A percentile compares a stretch with the other conserved stretches of the same genome.
phyloP scores from a whole-genome alignment of 2,888 invertebrate species.

The Phortica okadai region DNA sequence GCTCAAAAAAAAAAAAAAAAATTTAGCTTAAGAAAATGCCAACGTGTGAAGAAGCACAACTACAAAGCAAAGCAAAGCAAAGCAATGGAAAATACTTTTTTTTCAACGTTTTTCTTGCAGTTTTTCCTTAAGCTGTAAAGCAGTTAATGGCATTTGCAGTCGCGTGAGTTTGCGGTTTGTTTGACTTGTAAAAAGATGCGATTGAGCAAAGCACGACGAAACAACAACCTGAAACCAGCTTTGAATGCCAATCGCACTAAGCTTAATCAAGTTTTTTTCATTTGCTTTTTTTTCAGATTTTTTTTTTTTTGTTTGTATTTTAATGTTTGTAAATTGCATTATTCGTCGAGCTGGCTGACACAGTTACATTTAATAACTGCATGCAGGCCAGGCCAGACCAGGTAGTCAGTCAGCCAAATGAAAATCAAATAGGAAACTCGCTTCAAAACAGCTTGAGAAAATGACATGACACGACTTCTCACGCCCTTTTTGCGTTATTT shows the following conservation, averaged over 20 bases:
- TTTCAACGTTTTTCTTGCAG: background rate
- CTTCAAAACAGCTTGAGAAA: conserved; percentile 27
- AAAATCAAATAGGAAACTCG: conserved; percentile 18
- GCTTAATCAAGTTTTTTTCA: conserved; percentile 5
- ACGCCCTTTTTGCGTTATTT: conserved; percentile 21
- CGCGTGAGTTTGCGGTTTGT: conserved; percentile 7
- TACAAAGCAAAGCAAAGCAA: background rate
- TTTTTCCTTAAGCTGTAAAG: background rate
- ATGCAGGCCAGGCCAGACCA: background rate
- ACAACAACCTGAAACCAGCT: background rate
- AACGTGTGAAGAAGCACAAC: background rate
- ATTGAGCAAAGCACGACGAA: background rate
- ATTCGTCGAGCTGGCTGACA: background rate
- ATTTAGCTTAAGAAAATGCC: background rate
- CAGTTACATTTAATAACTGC: conserved; percentile 14
- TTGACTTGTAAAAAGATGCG: background rate
- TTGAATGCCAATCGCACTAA: background rate
- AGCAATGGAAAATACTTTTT: background rate
- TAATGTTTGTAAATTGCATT: background rate
- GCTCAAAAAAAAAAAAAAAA: background rate
- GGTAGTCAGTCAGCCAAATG: background rate
- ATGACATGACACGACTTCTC: conserved; percentile 21
- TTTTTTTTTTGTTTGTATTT: conserved; percentile 1
- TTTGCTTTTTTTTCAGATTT: background rate
- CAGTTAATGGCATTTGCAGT: background rate